Percentiles rank a stretch among this genome's conserved stretches.
These are phyloP conservation scores for Scophthalmus maximus DNA, from an alignment of 2,113 vertebrate genomes.

Conservation along the genomic window DNA sequence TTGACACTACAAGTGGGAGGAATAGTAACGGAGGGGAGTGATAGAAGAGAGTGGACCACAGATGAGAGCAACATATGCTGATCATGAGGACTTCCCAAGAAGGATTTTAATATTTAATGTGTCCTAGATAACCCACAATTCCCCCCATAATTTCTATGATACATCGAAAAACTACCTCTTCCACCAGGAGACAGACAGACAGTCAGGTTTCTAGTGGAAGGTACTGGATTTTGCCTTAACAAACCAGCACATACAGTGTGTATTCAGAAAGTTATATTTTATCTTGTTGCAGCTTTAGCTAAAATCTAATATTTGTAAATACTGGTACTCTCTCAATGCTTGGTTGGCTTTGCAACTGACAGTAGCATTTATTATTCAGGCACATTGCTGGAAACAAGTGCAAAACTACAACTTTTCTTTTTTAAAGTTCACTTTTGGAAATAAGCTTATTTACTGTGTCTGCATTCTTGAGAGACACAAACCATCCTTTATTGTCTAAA, in stretches of 20 bases:
- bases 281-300: not conserved
- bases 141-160: constrained; percentile 19
- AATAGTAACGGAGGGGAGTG: constrained; percentile 37
- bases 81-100: constrained; percentile 78
- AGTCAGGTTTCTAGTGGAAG: not conserved
- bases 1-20: constrained; percentile 53
- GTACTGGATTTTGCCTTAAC: not conserved
- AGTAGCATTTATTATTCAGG: not conserved
- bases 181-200: not conserved
- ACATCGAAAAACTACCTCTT: not conserved
- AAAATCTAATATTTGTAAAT: not conserved
- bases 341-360: not conserved
- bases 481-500: constrained; percentile 37
- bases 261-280: not conserved
- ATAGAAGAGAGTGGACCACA: constrained; percentile 43
- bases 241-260: too few species aligned
- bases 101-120: constrained; percentile 83
- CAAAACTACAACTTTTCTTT: too few species aligned
- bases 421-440: too few species aligned
- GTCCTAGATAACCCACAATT: constrained; percentile 70
- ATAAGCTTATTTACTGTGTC: too few species aligned
- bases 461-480: constrained; percentile 29
- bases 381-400: not conserved
- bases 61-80: constrained; percentile 81
- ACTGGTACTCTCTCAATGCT: not conserved